Base-by-base conservation (phyloP, 2,888 invertebrate genomes). In the Glaucopsyche alexis region DNA sequence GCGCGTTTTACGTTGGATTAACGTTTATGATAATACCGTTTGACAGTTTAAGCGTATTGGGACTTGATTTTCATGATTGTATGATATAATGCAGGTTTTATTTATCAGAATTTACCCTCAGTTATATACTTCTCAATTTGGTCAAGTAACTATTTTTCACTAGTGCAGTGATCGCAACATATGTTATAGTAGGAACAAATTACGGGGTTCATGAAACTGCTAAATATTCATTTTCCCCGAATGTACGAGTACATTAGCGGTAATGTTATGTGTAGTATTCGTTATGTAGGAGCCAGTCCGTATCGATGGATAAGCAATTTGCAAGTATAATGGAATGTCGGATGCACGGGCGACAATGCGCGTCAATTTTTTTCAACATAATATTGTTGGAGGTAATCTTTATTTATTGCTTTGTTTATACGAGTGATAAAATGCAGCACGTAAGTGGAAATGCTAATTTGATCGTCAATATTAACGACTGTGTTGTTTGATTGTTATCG, bases 231-330 rank as follows among this genome's bases (percentile, higher is more conserved):
- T 47, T 60, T 29, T 60, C 29, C 60, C 19, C 38, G 29, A 13
- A 13, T 29, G 60, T 38, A 14, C 60, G 60, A 29, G 60, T 60
- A 52, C 52, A 72, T 72, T 49, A 72, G 49, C 49, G 29, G 66
- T n/a, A 47, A 69, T 69, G 76, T 77, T 74, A 75, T 77, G 78
- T 76, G 77, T 75, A 77, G 76, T 75, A 77, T 74, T 76, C 76
- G 74, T 78, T 79, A 78, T 76, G 77, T 80, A 80, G 79, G 80
- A 80, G 81, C 78, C 77, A 77, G 80, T 77, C 78, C 80, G 81
- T 87, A 87, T 85, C 87, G 84, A 87, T 84, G 86, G 86, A 87
- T 89, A 87, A 89, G 87, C 89, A 87, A 91, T 91, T 91, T 91
- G 91, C 90, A 91, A 91, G 90, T 90, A 83, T 90, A 91, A 91